Evolutionary conservation across 2,113 vertebrate genomes (phyloP).

Genomic region (Engraulis encrasicolus): DNA sequence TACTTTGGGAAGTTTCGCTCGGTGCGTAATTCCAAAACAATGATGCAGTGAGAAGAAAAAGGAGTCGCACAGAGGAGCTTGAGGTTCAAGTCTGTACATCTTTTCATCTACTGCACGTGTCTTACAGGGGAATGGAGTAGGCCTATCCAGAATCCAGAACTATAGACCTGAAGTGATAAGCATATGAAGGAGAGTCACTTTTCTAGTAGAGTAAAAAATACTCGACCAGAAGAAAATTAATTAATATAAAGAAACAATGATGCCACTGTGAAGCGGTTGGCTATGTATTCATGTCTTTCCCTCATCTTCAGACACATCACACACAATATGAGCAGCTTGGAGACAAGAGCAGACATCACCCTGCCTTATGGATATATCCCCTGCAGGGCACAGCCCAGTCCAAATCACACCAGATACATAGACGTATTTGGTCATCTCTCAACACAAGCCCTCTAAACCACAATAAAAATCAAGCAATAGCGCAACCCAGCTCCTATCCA

Average conservation of each 20-base stretch:
- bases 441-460: not conserved
- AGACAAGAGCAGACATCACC: slow-evolving; percentile 2
- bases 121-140: not conserved
- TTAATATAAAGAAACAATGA: not conserved
- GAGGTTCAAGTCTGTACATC: no score
- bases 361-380: not conserved
- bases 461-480: not conserved
- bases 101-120: no score
- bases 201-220: no score
- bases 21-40: no score
- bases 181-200: not conserved
- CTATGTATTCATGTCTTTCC: not conserved
- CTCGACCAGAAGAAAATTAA: no score
- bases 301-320: not conserved
- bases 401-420: not conserved
- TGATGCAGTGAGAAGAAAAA: no score
- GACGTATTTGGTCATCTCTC: not conserved
- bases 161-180: not conserved
- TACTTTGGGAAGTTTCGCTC: no score
- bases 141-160: not conserved
- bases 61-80: no score
- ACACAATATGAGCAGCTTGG: not conserved
- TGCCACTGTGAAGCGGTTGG: not conserved
- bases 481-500: not conserved
- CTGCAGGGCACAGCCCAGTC: not conserved